phyloP scores from a whole-genome alignment of 2,797 vertebrate genomes.

The Centropyge bicolor region DNA sequence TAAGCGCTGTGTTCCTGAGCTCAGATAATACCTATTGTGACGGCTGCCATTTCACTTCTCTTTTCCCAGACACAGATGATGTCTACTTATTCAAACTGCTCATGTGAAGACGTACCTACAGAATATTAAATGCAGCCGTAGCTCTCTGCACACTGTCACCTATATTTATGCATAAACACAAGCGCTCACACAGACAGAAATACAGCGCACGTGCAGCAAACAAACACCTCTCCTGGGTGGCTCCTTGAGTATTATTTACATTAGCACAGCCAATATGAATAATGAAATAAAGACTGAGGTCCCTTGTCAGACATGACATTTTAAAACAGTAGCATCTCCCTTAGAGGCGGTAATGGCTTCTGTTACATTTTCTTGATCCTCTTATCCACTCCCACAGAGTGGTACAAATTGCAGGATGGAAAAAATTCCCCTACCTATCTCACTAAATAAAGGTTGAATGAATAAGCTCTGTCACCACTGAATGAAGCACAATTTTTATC shows the following conservation, averaged over 20 bases:
- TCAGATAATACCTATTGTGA: slow-evolving; percentile 63
- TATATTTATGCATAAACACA: slow-evolving; percentile 45
- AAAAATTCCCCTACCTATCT: slow-evolving; percentile 66
- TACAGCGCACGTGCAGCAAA: slow-evolving; percentile 43
- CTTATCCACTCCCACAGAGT: slow-evolving; percentile 76
- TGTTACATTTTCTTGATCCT: slow-evolving; percentile 76
- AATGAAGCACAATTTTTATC: slow-evolving; percentile 70
- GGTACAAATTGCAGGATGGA: slow-evolving; percentile 62
- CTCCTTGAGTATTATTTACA: slow-evolving; percentile 63
- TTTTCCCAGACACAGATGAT: slow-evolving; percentile 23
- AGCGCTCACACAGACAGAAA: slow-evolving; percentile 26
- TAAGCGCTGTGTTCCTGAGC: slow-evolving; percentile 62
- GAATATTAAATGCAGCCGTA: slow-evolving; percentile 37
- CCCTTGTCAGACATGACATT: slow-evolving; percentile 79
- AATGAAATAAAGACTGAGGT: slow-evolving; percentile 75
- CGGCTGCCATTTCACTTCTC: slow-evolving; percentile 52
- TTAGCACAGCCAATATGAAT: slow-evolving; percentile 72
- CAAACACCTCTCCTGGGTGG: slow-evolving; percentile 58
- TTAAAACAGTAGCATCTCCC: slow-evolving; percentile 75
- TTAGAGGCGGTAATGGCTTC: slow-evolving; percentile 74
- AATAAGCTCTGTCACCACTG: slow-evolving; percentile 65
- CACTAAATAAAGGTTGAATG: slow-evolving; percentile 73
- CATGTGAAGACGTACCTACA: slow-evolving; percentile 40
- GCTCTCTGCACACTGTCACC: slow-evolving; percentile 41
- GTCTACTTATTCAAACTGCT: slow-evolving; percentile 47